phyloP scores from a whole-genome alignment of 2,888 invertebrate genomes.

The Habrosyne pyritoides region DNA sequence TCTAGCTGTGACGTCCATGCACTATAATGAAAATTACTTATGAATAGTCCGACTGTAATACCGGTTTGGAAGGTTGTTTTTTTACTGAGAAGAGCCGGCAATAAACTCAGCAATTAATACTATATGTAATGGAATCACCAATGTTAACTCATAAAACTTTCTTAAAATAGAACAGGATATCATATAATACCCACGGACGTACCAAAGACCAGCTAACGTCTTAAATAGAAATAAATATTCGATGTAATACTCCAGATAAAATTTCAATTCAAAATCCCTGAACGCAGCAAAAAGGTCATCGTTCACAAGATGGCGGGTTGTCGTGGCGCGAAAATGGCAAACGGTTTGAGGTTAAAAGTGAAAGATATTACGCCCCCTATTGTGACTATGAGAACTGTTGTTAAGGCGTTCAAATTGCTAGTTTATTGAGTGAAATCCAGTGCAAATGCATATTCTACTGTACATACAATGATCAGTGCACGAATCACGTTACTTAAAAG shows the following conservation, averaged over 20 bases:
- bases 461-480: background rate
- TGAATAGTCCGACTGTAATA: too few relatives aligned
- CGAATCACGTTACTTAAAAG: background rate
- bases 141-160: too few relatives aligned
- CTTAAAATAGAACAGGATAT: too few relatives aligned
- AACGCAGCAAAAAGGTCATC: conserved; percentile 9
- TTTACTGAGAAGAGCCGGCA: too few relatives aligned
- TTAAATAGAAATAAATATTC: background rate
- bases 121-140: too few relatives aligned
- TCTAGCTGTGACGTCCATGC: too few relatives aligned
- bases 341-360: conserved; percentile 73
- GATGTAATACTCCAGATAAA: background rate
- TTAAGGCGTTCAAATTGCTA: background rate
- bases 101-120: too few relatives aligned
- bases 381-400: conserved; percentile 47
- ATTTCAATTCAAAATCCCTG: conserved; percentile 4
- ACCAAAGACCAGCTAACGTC: too few relatives aligned
- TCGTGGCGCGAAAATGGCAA: conserved; percentile 40
- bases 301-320: conserved; percentile 34
- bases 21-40: too few relatives aligned
- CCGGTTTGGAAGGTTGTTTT: too few relatives aligned
- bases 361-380: conserved; percentile 69
- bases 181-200: too few relatives aligned
- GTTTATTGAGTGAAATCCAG: background rate
- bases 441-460: background rate